Base-by-base conservation (phyloP, 1,140 invertebrate genomes). In the Euglossa dilemma region DNA sequence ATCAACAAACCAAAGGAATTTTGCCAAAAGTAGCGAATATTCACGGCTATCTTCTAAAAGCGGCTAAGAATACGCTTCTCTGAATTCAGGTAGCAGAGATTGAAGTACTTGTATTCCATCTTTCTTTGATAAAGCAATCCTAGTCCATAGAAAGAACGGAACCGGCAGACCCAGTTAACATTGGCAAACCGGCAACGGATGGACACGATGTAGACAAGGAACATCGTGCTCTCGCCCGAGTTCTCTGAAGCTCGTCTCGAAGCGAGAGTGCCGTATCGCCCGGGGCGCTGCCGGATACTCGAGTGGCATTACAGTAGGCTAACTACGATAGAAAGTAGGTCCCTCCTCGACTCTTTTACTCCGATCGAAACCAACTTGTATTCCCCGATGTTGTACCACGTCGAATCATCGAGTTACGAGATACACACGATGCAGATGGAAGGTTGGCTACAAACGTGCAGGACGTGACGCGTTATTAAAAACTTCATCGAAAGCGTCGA, bases 311-410 rank as follows among this genome's bases (percentile, higher is more conserved):
- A 66, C 89, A 91, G 89, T 91, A 91, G 90, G 89, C 88, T 90
- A 91, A 89, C 92, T 90, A 89, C 83, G 80, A 83, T 92, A 92
- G 92, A 93, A 93, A 93, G 92, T 93, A 92, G 92, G 91, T 91
- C 90, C 89, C 88, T 87, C 88, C 87, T 87, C 80, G 85, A 83
- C 80, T 89, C 83, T 83, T 85, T 84, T 81, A 73, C 73, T 88
- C 76, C 20, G 43, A 47, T 72, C 69, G 71, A 79, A 64, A 71
- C 23, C 23, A 59, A 66, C 69, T 47, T 36, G 36, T 36, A 47
- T 75, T 66, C 71, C 84, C 64, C 61, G 54, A 67, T 61, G 64
- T 67, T 47, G 36, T 18, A 56, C 14, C 47, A 23, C 11, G 23
- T 18, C 8, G 36, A 8, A 18, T 50, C n/a, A 36, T 36, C 50